Evolutionary conservation across 30 jellyfish, hydroid and myxozoan genomes (phyloP).

Genomic region (Sanderia malayensis): DNA sequence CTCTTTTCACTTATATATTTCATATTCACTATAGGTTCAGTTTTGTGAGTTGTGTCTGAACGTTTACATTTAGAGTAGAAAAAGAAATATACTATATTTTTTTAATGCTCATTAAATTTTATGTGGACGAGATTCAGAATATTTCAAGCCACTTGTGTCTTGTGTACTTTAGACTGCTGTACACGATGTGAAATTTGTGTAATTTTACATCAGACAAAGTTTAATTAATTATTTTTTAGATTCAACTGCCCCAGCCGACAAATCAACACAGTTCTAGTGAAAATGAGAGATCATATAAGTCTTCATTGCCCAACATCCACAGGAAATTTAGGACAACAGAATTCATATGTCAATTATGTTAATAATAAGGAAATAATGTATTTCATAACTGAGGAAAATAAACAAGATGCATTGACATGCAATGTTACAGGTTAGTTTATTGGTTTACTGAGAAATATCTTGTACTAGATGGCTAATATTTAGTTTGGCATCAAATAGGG

Average conservation of each 20-base stretch:
- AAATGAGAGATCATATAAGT: conserved; percentile 28
- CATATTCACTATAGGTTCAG: not conserved
- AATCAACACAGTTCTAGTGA: conserved; percentile 33
- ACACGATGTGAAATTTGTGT: not conserved
- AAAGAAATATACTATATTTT: too few relatives aligned
- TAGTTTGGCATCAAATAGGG: too few relatives aligned
- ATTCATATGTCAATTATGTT: not conserved
- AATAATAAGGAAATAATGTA: not conserved
- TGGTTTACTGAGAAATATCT: too few relatives aligned
- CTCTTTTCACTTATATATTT: not conserved
- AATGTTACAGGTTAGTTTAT: conserved; percentile 29
- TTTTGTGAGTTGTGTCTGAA: not conserved
- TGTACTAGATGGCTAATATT: too few relatives aligned
- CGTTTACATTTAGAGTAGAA: not conserved
- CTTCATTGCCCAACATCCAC: conserved; percentile 53
- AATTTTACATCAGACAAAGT: not conserved
- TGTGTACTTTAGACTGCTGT: too few relatives aligned
- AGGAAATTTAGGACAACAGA: conserved; percentile 13
- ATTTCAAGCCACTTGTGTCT: too few relatives aligned
- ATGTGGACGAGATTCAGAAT: too few relatives aligned
- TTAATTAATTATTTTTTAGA: conserved; percentile 21
- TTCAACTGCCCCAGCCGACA: conserved; percentile 54
- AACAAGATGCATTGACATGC: conserved; percentile 3
- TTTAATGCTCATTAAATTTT: too few relatives aligned
- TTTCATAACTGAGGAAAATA: not conserved